These are phyloP conservation scores for Adelognathus sp. DNA, from an alignment of 2,888 invertebrate genomes.

Conservation along the genomic window DNA sequence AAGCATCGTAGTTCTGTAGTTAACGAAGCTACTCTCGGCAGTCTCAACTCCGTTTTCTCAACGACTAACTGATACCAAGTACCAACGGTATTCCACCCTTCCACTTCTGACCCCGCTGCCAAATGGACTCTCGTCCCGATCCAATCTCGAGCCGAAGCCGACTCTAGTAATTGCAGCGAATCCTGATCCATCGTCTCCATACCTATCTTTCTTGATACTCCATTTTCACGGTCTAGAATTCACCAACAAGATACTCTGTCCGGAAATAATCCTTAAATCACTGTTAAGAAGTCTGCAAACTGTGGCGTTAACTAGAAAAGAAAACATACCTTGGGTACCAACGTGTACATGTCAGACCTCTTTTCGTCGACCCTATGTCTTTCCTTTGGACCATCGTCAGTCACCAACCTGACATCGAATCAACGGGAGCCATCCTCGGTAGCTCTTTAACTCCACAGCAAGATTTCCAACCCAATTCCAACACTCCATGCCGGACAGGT, in stretches of 20 bases:
- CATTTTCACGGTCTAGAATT: neutral
- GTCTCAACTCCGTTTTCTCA: conserved; percentile 25
- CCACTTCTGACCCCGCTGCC: neutral
- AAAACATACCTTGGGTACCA: neutral
- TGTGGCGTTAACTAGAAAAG: conserved; percentile 6
- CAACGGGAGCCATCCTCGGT: neutral
- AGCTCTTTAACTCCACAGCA: neutral
- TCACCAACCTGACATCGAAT: conserved; percentile 4
- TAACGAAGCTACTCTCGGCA: conserved; percentile 46
- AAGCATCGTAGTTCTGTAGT: conserved; percentile 28
- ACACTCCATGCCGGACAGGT: too few relatives aligned
- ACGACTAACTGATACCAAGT: neutral
- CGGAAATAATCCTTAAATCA: conserved; percentile 37
- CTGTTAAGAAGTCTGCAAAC: conserved; percentile 30
- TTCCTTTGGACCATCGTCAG: conserved; percentile 18
- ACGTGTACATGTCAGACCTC: neutral
- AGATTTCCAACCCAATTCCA: neutral
- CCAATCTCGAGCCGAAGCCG: conserved; percentile 20
- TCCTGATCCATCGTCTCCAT: neutral
- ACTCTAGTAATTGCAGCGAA: conserved; percentile 38
- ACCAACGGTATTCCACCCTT: neutral
- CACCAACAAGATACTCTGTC: conserved; percentile 13
- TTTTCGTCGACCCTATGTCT: conserved; percentile 10
- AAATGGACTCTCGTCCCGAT: conserved; percentile 36
- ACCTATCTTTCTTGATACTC: neutral